Evolutionary conservation across 2,888 invertebrate genomes (phyloP).

Genomic region (Caenorhabditis japonica): DNA sequence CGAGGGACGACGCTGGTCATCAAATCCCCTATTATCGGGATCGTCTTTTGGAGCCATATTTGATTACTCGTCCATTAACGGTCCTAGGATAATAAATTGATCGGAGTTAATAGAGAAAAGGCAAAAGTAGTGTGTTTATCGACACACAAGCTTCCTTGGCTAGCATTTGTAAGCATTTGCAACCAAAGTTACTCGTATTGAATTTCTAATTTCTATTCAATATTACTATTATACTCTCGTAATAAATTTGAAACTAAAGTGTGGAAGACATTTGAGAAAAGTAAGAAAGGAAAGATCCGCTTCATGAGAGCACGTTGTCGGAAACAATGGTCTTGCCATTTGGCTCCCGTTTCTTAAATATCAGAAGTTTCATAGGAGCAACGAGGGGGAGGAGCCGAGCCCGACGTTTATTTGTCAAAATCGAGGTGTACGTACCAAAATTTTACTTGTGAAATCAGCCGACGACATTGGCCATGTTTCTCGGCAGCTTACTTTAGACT

Average conservation of each 20-base stretch:
- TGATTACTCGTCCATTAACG: constrained; percentile 42
- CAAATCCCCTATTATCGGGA: constrained; percentile 41
- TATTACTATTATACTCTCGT: too few relatives aligned
- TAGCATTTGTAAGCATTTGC: too few relatives aligned
- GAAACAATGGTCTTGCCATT: constrained; percentile 42
- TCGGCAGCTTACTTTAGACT: constrained; percentile 36
- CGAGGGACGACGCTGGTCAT: constrained; percentile 47
- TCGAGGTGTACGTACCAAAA: constrained; percentile 38
- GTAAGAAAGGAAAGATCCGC: too few relatives aligned
- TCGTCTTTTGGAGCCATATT: constrained; percentile 56
- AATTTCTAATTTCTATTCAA: too few relatives aligned
- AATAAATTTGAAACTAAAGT: too few relatives aligned
- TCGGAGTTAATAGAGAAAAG: too few relatives aligned
- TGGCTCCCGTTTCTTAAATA: constrained; percentile 44
- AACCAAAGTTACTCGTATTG: too few relatives aligned
- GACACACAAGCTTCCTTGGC: too few relatives aligned
- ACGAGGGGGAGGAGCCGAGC: constrained; percentile 14
- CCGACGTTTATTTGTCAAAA: constrained; percentile 46
- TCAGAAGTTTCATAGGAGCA: constrained; percentile 26
- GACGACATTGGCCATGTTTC: constrained; percentile 49
- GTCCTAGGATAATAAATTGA: background rate
- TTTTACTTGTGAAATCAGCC: constrained; percentile 49
- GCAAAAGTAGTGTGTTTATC: too few relatives aligned
- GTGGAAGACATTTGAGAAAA: too few relatives aligned
- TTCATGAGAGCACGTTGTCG: too few relatives aligned